Evolutionary conservation across 2,113 vertebrate genomes (phyloP), one percentile per base, ranked within the genome.

Genomic region (Gavia stellata): DNA sequence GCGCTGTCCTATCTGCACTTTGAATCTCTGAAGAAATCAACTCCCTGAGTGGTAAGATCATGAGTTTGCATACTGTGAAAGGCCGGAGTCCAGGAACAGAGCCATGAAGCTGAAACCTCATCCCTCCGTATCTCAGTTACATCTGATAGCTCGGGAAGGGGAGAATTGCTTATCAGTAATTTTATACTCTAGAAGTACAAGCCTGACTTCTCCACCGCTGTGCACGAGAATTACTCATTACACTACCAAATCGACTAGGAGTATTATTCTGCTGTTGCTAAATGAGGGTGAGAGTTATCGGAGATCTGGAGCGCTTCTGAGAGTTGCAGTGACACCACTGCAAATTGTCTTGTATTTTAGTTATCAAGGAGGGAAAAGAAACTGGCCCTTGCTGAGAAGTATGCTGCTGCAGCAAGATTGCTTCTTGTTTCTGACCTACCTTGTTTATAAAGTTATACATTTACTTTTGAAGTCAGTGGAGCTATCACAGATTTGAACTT

Each of bases 401-500:
- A n/a, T 72, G 84, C 73, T 95, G 93, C 91, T 90, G 91, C 93
- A 85, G 90, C 92, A 82, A 75, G 58, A 70, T 19, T 62, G 5
- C 74, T 38, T 68, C 79, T 80, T 78, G 44, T 44, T 94, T 49
- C 85, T 89, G 82, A 59, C 50, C 61, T 56, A 4, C 68, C 81
- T 94, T 82, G 92, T 93, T 96, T 94, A 91, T 50, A 87, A 96
- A 96, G 94, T 96, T 95, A 95, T 4, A 90, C 92, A 94, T 96
- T 96, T 82, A 96, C 96, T 94, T 40, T 18, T n/a, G 62, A 87
- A 95, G 81, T 89, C 91, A 91, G 91, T 24, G 65, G 84, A 94
- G 62, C 90, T 82, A 85, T 42, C 87, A 86, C 1, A 4, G 74
- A 83, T 80, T 80, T 82, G 87, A 93, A 88, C 85, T 93, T 92